These are phyloP conservation scores for Bombylius discolor DNA, from an alignment of 2,888 invertebrate genomes.

Conservation along the genomic window DNA sequence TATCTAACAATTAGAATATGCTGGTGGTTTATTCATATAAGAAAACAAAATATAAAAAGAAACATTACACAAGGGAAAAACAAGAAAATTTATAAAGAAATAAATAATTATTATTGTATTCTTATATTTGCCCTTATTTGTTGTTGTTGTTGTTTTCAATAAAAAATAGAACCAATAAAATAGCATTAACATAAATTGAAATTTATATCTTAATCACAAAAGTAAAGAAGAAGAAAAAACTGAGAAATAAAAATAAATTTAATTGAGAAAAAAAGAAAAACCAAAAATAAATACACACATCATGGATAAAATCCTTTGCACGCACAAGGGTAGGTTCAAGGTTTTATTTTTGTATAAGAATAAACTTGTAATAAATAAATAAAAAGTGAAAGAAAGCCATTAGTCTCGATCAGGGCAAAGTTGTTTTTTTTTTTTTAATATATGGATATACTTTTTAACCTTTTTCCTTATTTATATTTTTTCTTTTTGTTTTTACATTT, in stretches of 20 bases:
- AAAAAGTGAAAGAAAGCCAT: background rate
- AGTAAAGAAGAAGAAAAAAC: background rate
- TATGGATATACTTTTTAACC: background rate
- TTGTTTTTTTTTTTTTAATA: background rate
- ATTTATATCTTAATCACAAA: conserved; percentile 10
- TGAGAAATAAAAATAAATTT: too few relatives aligned
- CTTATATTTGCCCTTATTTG: too few relatives aligned
- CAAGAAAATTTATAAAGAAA: too few relatives aligned
- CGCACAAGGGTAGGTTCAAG: too few relatives aligned
- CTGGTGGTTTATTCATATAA: too few relatives aligned
- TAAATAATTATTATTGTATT: too few relatives aligned
- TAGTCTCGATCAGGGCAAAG: conserved; percentile 4
- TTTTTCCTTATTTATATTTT: background rate
- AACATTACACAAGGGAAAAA: too few relatives aligned
- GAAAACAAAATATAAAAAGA: too few relatives aligned
- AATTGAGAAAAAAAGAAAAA: background rate
- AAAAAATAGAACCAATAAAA: conserved; percentile 3
- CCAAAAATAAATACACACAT: too few relatives aligned
- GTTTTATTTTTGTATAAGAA: background rate
- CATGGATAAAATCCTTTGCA: background rate
- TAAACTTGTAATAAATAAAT: background rate
- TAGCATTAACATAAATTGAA: conserved; percentile 6
- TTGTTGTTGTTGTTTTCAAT: too few relatives aligned
- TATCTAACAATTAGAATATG: too few relatives aligned
- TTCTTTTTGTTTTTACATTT: too few relatives aligned